Base-by-base conservation (phyloP, 1,140 invertebrate genomes). In the Anastrepha obliqua region DNA sequence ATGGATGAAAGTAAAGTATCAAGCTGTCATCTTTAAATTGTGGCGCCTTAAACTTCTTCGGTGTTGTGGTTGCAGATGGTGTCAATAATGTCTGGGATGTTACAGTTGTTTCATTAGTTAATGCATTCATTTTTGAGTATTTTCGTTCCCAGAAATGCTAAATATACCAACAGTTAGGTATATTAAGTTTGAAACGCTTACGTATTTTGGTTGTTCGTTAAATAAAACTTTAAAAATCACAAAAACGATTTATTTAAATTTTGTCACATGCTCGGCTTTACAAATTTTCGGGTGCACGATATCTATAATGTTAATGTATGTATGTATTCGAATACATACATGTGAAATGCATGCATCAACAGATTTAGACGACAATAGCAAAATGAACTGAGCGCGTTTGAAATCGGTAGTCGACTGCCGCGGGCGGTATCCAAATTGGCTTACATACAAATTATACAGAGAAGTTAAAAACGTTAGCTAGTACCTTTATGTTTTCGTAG, bases 1-100 rank as follows among this genome's bases (percentile, higher is more conserved):
- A 96, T 62, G 95, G 95, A 93, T 96, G 95, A 89, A 96, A 95
- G 91, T 96, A 97, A 42, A 96, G 92, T 86, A 95, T 91, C 86
- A 96, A 92, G 87, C 95, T 95, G 90, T 93, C 88, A 15, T 90
- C 89, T 87, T 89, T 88, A 70, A 93, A 91, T 11, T 85, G 86
- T 3, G 92, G 92, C 20, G 91, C 90, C 81, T 90, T 91, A 78
- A 93, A 93, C 39, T 88, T 74, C 86, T 88, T 88, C 29, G 65
- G 39, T 8, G 51, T 58, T 39, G 65, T 65, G 47, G 42, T 60
- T 78, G 58, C 5, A 42, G 78, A 5, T 9, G 85, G 51, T 62
- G 47, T 86, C 42, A 7, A 15, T 51, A 51, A 4, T 13, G 55
- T 44, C 47, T 44, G 39, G 13, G 67, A 17, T 47, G 42, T 74